Conservation (phyloP, 2,113 vertebrate species). For the Zootoca vivipara region DNA sequence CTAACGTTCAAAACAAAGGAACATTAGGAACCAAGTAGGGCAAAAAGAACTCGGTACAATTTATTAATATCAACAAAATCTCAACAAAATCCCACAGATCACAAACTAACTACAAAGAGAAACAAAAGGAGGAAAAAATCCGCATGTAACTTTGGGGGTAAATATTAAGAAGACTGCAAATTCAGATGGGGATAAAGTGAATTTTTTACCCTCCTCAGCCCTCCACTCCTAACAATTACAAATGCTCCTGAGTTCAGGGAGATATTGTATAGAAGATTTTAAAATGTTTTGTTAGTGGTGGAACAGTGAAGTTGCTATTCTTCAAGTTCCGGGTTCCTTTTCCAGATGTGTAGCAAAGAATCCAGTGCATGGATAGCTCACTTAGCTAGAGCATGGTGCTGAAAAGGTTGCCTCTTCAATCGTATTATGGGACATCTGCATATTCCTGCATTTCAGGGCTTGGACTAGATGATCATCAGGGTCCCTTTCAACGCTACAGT, state of each 20-base stretch:
- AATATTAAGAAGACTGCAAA: constrained; percentile 21
- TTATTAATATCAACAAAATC: constrained; percentile 71
- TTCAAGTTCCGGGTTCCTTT: neutral
- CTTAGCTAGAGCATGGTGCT: too few relatives aligned
- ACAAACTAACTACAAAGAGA: constrained; percentile 59
- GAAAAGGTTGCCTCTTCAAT: too few relatives aligned
- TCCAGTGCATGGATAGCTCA: too few relatives aligned
- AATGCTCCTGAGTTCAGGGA: neutral
- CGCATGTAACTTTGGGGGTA: constrained; percentile 22
- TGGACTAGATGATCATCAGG: too few relatives aligned
- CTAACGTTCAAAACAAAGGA: constrained; percentile 72
- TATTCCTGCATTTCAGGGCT: too few relatives aligned
- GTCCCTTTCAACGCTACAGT: too few relatives aligned
- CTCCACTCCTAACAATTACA: neutral
- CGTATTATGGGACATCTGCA: too few relatives aligned
- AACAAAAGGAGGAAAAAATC: constrained; percentile 46
- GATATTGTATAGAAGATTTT: neutral
- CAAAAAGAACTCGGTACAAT: constrained; percentile 65
- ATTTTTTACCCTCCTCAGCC: neutral
- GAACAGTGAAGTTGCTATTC: neutral
- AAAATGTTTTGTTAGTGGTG: neutral
- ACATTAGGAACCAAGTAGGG: constrained; percentile 70
- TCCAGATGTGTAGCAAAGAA: neutral
- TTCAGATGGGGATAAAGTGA: neutral
- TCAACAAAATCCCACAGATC: constrained; percentile 44